Evolutionary conservation across 2,888 invertebrate genomes (phyloP).

Genomic region (Cecidostiba fungosa): DNA sequence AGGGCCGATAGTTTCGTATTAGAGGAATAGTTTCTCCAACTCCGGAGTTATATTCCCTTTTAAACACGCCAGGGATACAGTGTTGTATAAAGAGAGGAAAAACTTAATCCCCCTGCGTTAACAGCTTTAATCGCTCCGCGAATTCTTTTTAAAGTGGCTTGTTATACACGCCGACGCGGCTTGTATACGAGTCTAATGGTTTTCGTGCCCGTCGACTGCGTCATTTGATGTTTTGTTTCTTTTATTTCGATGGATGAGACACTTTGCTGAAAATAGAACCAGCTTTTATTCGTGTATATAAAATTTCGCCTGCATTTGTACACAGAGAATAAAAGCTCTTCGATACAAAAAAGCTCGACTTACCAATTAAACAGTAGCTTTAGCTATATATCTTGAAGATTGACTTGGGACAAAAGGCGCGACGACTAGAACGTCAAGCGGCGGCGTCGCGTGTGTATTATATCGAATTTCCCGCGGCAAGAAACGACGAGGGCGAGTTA

Average conservation of each 20-base stretch:
- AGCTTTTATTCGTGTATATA: too few species aligned
- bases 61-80: not conserved
- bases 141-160: conserved; percentile 26
- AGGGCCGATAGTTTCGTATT: too few species aligned
- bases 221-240: too few species aligned
- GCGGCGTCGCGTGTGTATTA: not conserved
- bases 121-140: conserved; percentile 7
- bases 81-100: not conserved
- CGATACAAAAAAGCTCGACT: too few species aligned
- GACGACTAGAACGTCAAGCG: not conserved
- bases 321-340: too few species aligned
- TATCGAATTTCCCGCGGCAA: not conserved
- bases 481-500: not conserved
- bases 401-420: not conserved
- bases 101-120: conserved; percentile 22
- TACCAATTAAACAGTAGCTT: not conserved
- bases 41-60: not conserved
- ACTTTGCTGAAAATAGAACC: not conserved
- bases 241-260: not conserved
- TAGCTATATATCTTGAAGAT: not conserved
- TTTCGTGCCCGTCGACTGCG: too few species aligned
- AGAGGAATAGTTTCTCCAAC: conserved; percentile 22
- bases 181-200: not conserved
- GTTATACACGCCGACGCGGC: not conserved
- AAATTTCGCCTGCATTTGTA: too few species aligned